Evolutionary conservation across 2,888 invertebrate species (phyloP).

Genomic region (Dorcus hopei): DNA sequence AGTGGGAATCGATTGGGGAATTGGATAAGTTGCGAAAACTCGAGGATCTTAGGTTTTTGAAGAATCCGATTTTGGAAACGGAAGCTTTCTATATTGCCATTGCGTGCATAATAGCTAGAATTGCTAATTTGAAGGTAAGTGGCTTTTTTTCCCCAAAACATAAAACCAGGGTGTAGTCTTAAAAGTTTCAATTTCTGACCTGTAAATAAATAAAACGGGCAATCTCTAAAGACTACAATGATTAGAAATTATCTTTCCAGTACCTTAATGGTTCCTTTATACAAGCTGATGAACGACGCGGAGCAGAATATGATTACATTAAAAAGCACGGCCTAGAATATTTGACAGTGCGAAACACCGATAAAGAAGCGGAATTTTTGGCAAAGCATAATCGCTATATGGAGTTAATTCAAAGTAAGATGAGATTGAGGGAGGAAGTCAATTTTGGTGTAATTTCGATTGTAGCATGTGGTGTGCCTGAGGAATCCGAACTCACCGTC

Average conservation of each 20-base stretch:
- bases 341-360: conserved; percentile 57
- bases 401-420: conserved; percentile 70
- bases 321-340: conserved; percentile 77
- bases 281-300: conserved; percentile 67
- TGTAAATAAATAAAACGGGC: too few species aligned
- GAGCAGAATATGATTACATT: conserved; percentile 89
- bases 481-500: conserved; percentile 65
- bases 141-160: not conserved
- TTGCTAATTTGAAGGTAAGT: conserved; percentile 64
- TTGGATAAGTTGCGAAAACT: conserved; percentile 71
- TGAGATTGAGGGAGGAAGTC: too few species aligned
- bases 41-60: conserved; percentile 65
- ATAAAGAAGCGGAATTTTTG: conserved; percentile 57
- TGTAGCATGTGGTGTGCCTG: conserved; percentile 80
- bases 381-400: conserved; percentile 73
- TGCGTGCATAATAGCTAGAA: conserved; percentile 79
- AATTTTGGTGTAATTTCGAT: conserved; percentile 22
- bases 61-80: conserved; percentile 65
- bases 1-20: conserved; percentile 83
- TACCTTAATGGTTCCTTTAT: conserved; percentile 71
- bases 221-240: too few species aligned
- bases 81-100: conserved; percentile 70
- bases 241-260: conserved; percentile 39
- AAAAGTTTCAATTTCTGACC: too few species aligned
- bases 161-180: too few species aligned